Evolutionary conservation across 2,888 invertebrate species (phyloP), one percentile per base, ranked within the genome.

Genomic region (Lithophane ornitopus): DNA sequence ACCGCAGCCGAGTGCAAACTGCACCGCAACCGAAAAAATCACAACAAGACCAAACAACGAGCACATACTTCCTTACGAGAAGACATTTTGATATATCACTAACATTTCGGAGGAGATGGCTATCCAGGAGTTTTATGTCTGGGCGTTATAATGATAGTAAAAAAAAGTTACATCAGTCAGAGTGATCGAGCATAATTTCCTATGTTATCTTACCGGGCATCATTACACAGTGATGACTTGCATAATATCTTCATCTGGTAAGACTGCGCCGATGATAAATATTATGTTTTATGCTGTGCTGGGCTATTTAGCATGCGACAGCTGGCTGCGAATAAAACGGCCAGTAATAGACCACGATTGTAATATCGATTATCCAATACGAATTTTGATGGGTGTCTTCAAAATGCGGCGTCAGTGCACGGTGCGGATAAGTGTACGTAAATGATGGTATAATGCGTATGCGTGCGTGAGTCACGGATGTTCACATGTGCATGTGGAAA

Each of bases 401-500:
- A 90, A 90, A 92, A 92, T 91, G 90, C 92, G 91, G 89, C 81
- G 83, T 74, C 76, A 85, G 87, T 86, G 85, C 88, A 80, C 85
- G 85, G 87, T 88, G 92, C 92, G 91, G 93, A 93, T 91, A 90
- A 89, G 91, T 89, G 91, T 90, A 91, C 90, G 91, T 92, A 92
- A 93, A 93, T 90, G 90, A 91, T 92, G 90, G 91, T 91, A 90
- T 91, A 93, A 93, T 92, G 93, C 86, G 90, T 92, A 91, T 92
- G 93, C 93, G 92, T 94, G 93, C 94, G 95, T 96, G 96, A 96
- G 93, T 96, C 96, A 96, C 94, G 93, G 93, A 90, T 90, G 91
- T 87, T 92, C 94, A 94, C 94, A 95, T 95, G 95, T 94, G 95
- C 93, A 93, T 92, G 94, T 95, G 93, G 95, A 95, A 95, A 95